A percentile compares a stretch with the other conserved stretches of the same genome.
These are phyloP conservation scores for Corynorhinus townsendii DNA, from an alignment of 2,113 vertebrate species.

Conservation along the genomic window DNA sequence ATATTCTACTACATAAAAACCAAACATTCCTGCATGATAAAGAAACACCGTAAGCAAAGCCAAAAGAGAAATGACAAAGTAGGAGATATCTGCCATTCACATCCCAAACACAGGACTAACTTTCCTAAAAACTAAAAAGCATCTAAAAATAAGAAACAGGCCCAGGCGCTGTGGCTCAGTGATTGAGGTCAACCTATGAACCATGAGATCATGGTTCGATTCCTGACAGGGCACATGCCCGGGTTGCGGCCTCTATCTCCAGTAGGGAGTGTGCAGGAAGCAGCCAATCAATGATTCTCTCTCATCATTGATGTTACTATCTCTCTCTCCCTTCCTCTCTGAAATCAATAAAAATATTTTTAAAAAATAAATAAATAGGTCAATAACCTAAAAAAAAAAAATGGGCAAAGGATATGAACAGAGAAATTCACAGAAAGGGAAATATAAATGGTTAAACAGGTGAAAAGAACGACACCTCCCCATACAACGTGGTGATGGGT, in stretches of 20 bases:
- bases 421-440: not conserved
- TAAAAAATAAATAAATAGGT: not conserved
- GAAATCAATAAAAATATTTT: too few species aligned
- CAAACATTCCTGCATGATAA: not conserved
- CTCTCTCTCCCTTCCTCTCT: too few species aligned
- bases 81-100: not conserved
- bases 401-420: not conserved
- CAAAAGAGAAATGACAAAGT: not conserved
- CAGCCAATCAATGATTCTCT: too few species aligned
- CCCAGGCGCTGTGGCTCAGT: too few species aligned
- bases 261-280: too few species aligned
- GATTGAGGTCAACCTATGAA: too few species aligned
- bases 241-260: too few species aligned
- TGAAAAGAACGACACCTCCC: not conserved
- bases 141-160: not conserved
- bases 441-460: not conserved
- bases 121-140: not conserved
- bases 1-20: not conserved
- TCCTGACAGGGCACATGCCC: too few species aligned
- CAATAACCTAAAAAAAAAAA: not conserved
- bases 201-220: too few species aligned
- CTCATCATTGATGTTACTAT: too few species aligned
- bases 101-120: not conserved
- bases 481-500: rapidly evolving
- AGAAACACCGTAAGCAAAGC: not conserved